Conservation (phyloP, 2,113 vertebrate species). For the Bubalus kerabau region DNA sequence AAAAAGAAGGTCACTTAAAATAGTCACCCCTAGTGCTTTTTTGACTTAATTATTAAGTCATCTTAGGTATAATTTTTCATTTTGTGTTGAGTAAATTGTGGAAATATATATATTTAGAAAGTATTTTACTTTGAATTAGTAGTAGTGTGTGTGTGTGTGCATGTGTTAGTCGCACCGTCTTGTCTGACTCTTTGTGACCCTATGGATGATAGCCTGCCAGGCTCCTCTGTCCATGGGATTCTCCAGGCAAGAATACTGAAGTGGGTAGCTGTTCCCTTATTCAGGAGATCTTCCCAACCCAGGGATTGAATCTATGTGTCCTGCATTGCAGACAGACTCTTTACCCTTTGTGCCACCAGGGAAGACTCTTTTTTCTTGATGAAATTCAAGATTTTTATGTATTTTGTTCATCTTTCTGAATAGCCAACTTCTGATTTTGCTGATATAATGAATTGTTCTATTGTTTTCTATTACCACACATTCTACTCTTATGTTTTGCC, state of each 20-base stretch:
- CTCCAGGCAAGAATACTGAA: no score
- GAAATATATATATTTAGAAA: background rate
- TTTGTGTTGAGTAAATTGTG: background rate
- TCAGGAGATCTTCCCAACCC: no score
- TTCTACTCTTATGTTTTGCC: background rate
- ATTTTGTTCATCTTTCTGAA: background rate
- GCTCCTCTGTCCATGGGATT: no score
- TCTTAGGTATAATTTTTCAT: background rate
- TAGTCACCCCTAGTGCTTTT: background rate
- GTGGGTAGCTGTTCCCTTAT: no score
- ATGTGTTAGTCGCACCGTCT: rapidly evolving
- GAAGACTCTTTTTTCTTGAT: background rate
- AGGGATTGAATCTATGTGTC: no score
- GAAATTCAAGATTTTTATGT: background rate
- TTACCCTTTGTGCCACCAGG: no score
- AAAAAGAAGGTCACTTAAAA: background rate
- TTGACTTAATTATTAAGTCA: background rate
- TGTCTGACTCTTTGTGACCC: no score
- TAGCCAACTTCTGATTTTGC: background rate
- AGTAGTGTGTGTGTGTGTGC: no score
- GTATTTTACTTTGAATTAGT: background rate
- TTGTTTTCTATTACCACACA: background rate
- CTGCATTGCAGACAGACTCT: no score
- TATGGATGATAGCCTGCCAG: no score
- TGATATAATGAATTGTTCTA: background rate